Evolutionary conservation across 2,797 vertebrate species (phyloP).

Genomic region (Nasua narica): DNA sequence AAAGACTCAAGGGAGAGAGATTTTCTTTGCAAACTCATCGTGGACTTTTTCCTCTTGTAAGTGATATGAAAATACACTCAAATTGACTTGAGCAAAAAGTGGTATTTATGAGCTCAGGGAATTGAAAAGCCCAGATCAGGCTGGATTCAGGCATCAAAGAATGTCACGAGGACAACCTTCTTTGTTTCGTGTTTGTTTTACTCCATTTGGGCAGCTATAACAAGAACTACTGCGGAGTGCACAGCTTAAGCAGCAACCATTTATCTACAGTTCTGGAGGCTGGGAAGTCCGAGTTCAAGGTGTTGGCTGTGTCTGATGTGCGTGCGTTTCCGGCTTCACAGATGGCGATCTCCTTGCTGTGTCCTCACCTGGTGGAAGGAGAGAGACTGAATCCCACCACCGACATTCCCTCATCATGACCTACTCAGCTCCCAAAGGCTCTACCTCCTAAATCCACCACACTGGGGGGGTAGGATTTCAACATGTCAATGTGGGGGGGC

Average conservation of each 20-base stretch:
- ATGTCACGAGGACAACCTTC: background rate
- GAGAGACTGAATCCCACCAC: background rate
- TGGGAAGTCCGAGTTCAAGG: background rate
- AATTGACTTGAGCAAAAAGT: background rate
- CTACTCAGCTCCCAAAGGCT: background rate
- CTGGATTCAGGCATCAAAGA: background rate
- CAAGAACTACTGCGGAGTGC: background rate
- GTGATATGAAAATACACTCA: background rate
- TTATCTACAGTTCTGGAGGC: background rate
- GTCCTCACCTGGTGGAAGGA: background rate
- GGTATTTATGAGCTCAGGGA: background rate
- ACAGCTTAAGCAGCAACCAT: background rate
- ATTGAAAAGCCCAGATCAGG: background rate
- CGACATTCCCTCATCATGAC: background rate
- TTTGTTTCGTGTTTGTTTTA: background rate
- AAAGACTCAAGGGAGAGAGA: background rate
- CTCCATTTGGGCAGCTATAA: background rate
- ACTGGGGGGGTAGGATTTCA: background rate
- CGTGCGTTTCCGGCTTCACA: background rate
- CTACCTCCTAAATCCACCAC: background rate
- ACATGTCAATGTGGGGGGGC: too few species aligned
- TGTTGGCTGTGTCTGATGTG: background rate
- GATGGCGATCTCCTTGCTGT: background rate
- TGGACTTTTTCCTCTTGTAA: background rate
- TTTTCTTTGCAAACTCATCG: background rate